phyloP scores from a whole-genome alignment of 2,888 invertebrate species.

The Drosophila kokeensis region DNA sequence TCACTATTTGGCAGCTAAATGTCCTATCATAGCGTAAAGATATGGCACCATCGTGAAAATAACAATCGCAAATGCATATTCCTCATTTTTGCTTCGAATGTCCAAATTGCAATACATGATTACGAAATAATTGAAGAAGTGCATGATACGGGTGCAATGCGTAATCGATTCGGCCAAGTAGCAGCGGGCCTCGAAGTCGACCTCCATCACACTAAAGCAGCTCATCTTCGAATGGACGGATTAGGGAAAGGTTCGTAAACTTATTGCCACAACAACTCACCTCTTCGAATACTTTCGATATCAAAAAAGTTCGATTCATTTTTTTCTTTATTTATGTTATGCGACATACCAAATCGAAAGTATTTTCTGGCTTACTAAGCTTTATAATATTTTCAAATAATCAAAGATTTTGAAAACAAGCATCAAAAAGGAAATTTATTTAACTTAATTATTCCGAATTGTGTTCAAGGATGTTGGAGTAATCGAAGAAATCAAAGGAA shows the following conservation, averaged over 20 bases:
- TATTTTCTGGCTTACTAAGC: too few species aligned
- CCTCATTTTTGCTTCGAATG: neutral
- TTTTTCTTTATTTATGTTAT: too few species aligned
- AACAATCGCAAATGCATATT: neutral
- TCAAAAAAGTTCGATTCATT: neutral
- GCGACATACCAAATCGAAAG: too few species aligned
- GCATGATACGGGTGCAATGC: constrained; percentile 24
- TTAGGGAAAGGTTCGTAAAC: neutral
- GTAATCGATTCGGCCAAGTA: neutral
- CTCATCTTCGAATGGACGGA: constrained; percentile 26
- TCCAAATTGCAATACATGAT: constrained; percentile 45
- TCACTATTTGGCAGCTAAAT: constrained; percentile 29
- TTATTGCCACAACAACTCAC: neutral
- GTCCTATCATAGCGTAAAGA: neutral
- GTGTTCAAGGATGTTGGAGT: too few species aligned
- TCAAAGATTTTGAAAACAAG: too few species aligned
- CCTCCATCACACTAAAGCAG: constrained; percentile 34
- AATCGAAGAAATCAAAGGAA: too few species aligned
- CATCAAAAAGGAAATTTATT: too few species aligned
- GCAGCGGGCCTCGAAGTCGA: constrained; percentile 36
- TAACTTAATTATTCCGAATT: too few species aligned
- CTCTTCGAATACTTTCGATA: neutral
- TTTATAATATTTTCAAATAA: too few species aligned
- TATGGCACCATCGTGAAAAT: constrained; percentile 3
- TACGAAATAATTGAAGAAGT: constrained; percentile 37